These are phyloP conservation scores for Peromyscus aztecus DNA, from an alignment of 2,797 vertebrate genomes.

Conservation along the genomic window DNA sequence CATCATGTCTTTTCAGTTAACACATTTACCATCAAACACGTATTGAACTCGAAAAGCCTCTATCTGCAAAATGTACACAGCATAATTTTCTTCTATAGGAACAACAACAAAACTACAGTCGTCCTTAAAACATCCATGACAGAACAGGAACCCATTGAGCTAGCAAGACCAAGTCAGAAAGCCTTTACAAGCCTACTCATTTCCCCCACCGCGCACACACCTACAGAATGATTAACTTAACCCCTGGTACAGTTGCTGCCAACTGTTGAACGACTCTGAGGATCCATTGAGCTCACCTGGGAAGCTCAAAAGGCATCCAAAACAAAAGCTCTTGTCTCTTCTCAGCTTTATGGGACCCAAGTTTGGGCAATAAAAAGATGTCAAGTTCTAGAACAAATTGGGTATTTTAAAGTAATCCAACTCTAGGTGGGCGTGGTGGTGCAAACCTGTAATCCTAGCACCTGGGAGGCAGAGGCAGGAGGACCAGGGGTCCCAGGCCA, in stretches of 20 bases:
- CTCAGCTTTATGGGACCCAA: not conserved
- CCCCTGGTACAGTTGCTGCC: not conserved
- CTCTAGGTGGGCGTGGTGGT: not conserved
- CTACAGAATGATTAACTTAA: not conserved
- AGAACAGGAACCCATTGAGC: not conserved
- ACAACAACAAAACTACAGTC: constrained; percentile 18
- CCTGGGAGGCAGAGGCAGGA: not conserved
- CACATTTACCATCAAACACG: constrained; percentile 37
- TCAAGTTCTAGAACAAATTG: constrained; percentile 15
- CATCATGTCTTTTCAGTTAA: not conserved
- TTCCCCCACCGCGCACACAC: not conserved
- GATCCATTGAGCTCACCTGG: not conserved
- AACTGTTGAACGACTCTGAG: not conserved
- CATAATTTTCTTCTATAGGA: constrained; percentile 30
- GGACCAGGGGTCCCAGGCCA: not conserved
- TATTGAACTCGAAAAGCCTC: not conserved
- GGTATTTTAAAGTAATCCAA: not conserved
- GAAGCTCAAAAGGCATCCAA: not conserved
- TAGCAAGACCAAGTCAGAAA: constrained; percentile 3
- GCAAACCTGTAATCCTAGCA: not conserved
- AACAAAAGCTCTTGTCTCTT: not conserved
- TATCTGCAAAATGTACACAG: constrained; percentile 9
- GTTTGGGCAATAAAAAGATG: not conserved
- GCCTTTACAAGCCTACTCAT: not conserved
- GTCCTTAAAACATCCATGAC: not conserved